Evolutionary conservation across 1,140 invertebrate species (phyloP), one percentile per base, ranked within the genome.

Genomic region (Drosophila dunni): DNA sequence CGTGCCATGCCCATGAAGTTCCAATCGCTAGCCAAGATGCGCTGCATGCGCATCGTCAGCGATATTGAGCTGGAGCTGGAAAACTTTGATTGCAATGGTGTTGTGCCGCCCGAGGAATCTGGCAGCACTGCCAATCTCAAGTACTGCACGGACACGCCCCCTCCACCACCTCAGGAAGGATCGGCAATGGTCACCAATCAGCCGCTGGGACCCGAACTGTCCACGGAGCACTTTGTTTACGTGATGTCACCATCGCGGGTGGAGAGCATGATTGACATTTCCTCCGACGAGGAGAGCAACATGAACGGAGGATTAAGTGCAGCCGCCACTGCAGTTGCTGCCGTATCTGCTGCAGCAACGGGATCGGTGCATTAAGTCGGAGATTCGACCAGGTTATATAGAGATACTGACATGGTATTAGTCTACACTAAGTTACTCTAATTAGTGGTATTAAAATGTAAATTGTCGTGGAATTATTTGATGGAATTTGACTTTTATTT

Each of bases 241-340:
- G 86, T 89, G 13, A 92, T 92, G 91, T 92, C 91, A 13, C 91
- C 91, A 13, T 92, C 91, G 53, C 86, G 90, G 1, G 91, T 92
- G 10, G 91, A 92, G 60, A 91, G 91, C 51, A 92, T 92, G 91
- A 92, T 92, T 20, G 91, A 92, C 63, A 86, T 92, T 24, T 92
- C 91, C 7, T 92, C 91, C 0, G 91, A 92, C 20, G 91, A 92
- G 54, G 91, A 92, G 34, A 81, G 75, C 53, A 86, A 81, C 36
- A 76, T 82, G 58, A 91, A 91, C 38, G 81, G 86, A 11, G 70
- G 64, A 7, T 4, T 60, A 10, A 15, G 13, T 10, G 61, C 36
- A 51, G 45, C 66, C 44, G 11, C 58, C 5, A 33, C 36, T 4
- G 40, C 15, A 1, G 46, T 42, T 7, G 38, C 29, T 7, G 34